These are phyloP conservation scores for Rhopalosiphum maidis DNA, from an alignment of 1,140 invertebrate genomes.

Conservation along the genomic window DNA sequence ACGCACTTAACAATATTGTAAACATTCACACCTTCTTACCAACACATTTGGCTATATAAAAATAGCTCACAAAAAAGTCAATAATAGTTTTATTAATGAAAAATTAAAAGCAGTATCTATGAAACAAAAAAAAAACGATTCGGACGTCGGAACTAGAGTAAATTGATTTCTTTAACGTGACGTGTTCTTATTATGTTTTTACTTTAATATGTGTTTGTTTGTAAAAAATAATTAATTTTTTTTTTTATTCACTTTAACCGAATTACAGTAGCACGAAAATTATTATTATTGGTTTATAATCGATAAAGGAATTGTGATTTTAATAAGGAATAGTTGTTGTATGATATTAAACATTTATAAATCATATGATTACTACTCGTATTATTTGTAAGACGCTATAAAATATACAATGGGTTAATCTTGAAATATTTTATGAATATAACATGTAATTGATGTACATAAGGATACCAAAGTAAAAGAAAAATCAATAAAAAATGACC, in stretches of 20 bases:
- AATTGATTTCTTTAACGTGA: background rate
- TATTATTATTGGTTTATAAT: background rate
- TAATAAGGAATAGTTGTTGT: background rate
- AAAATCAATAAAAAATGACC: conserved; percentile 10
- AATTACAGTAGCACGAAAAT: background rate
- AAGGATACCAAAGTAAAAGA: background rate
- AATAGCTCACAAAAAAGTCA: background rate
- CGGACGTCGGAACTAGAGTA: background rate
- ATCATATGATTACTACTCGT: background rate
- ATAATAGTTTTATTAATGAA: background rate
- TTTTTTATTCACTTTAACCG: background rate
- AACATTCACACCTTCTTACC: background rate
- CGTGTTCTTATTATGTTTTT: background rate
- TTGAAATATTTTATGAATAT: background rate
- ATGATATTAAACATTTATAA: background rate
- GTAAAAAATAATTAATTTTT: background rate
- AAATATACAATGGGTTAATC: background rate
- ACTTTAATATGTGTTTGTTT: background rate
- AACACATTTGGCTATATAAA: background rate
- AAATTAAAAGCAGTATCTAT: background rate
- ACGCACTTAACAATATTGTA: background rate
- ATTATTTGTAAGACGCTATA: too few species aligned
- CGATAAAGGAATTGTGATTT: background rate
- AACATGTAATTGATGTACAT: background rate
- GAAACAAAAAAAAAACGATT: background rate